A percentile compares a stretch with the other conserved stretches of the same genome.
Evolutionary conservation across 2,113 vertebrate species (phyloP).

Genomic region (Trachemys scripta): DNA sequence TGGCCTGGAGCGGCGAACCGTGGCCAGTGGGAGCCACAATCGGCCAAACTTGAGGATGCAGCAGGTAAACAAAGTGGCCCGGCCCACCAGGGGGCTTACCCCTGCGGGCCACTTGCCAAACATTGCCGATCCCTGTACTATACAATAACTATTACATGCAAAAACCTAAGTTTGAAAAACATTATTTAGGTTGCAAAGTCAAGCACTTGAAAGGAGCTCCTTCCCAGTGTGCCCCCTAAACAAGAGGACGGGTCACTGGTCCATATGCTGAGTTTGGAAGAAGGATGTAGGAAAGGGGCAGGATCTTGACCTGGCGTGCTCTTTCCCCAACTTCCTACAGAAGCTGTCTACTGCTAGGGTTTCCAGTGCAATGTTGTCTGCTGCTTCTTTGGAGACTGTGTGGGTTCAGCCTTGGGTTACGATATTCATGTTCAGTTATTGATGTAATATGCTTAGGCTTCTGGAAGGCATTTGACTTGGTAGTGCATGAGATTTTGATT

Average conservation of each 20-base stretch:
- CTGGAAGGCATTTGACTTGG: not conserved
- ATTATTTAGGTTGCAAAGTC: not conserved
- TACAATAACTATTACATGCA: no score
- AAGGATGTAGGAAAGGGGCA: not conserved
- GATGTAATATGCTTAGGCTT: not conserved
- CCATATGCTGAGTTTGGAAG: not conserved
- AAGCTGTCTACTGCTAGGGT: not conserved
- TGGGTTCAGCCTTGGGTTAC: accelerated
- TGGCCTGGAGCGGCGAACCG: no score
- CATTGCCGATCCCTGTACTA: no score
- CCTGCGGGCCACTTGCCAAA: no score
- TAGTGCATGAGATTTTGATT: not conserved
- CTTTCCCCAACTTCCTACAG: no score
- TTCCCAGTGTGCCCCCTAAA: not conserved
- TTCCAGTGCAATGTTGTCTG: not conserved
- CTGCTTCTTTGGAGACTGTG: not conserved
- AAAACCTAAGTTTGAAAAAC: no score
- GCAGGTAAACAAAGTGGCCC: no score
- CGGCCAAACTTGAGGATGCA: no score
- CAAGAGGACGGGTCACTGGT: not conserved
- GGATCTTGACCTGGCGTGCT: accelerated
- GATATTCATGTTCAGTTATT: not conserved
- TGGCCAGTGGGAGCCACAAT: no score
- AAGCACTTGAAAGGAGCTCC: not conserved
- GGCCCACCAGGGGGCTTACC: no score